phyloP scores from a whole-genome alignment of 2,888 invertebrate genomes.

The Glyphotaelius pellucidus region DNA sequence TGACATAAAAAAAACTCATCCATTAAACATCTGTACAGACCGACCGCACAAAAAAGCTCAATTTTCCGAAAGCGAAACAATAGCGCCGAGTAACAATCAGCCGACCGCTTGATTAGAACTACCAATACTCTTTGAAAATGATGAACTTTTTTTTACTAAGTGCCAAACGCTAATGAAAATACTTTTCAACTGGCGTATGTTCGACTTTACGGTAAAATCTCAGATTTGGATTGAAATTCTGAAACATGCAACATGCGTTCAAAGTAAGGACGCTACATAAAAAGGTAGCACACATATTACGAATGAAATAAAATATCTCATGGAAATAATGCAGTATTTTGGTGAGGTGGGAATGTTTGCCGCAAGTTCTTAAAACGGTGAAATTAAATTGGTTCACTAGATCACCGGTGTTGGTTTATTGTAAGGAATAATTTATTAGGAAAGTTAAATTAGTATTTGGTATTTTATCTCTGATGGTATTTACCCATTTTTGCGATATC shows the following conservation, averaged over 20 bases:
- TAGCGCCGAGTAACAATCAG: not conserved
- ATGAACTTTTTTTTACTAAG: not conserved
- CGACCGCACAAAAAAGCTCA: not conserved
- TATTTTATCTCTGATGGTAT: too few relatives aligned
- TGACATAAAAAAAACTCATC: slow-evolving; percentile 27
- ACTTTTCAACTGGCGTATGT: not conserved
- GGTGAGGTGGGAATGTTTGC: not conserved
- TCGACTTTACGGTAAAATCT: not conserved
- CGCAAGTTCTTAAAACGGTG: not conserved
- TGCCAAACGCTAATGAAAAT: not conserved
- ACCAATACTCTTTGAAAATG: not conserved
- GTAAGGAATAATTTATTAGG: not conserved
- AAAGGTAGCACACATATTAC: not conserved
- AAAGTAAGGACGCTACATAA: not conserved
- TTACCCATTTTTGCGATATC: too few relatives aligned
- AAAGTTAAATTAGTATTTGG: not conserved
- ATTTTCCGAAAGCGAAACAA: not conserved
- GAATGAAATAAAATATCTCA: not conserved
- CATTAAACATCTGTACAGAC: not conserved
- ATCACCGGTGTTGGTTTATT: not conserved
- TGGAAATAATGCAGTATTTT: not conserved
- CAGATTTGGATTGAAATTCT: not conserved
- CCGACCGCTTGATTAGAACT: not conserved
- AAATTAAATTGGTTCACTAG: not conserved
- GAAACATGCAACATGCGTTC: not conserved